Conservation (phyloP, 2,113 vertebrate species). For the Neotragus moschatus region DNA sequence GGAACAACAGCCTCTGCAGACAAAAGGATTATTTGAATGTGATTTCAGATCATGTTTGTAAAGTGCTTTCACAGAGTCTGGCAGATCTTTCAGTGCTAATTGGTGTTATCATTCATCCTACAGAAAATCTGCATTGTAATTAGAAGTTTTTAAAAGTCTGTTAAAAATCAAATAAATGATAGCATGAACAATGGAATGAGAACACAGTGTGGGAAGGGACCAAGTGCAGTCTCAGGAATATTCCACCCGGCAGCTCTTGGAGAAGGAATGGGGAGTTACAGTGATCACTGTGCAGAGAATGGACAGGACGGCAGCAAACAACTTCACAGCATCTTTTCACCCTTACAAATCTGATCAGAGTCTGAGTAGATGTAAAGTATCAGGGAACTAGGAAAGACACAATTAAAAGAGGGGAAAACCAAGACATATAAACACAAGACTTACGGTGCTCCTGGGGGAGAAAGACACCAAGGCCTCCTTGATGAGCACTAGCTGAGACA, state of each 20-base stretch:
- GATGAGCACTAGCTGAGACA: background rate
- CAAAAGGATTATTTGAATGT: background rate
- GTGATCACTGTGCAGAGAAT: too few species aligned
- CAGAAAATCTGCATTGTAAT: background rate
- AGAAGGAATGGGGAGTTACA: background rate
- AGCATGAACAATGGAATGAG: background rate
- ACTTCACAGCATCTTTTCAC: accelerated
- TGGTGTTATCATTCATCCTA: background rate
- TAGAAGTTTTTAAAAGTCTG: background rate
- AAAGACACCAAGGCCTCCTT: background rate
- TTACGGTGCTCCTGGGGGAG: background rate
- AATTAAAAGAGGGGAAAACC: background rate
- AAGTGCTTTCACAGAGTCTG: background rate
- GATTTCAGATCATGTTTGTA: background rate
- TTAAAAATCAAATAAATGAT: conserved; percentile 10
- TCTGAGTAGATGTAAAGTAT: too few species aligned
- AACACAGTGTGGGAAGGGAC: background rate
- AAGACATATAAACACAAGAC: background rate
- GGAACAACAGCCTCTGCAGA: background rate
- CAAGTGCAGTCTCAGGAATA: accelerated
- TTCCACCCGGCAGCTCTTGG: background rate
- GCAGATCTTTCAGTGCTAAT: background rate
- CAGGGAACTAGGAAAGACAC: background rate
- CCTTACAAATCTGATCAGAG: background rate
- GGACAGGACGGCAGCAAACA: accelerated